phyloP scores from a whole-genome alignment of 2,113 vertebrate genomes.

The Pontoporia blainvillei region DNA sequence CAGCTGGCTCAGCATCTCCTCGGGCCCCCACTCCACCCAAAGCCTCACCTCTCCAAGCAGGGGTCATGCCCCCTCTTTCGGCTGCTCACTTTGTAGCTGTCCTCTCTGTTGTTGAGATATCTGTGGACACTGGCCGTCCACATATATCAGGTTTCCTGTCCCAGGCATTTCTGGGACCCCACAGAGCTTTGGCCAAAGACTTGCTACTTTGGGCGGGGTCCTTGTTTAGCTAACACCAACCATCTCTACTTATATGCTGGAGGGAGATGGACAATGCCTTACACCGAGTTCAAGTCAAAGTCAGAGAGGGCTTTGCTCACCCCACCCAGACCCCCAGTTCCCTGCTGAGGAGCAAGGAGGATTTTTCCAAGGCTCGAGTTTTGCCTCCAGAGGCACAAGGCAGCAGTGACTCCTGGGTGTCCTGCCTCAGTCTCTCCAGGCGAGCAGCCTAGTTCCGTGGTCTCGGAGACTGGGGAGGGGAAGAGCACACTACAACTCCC shows the following conservation, averaged over 20 bases:
- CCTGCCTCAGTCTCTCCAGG: neutral
- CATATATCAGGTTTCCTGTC: neutral
- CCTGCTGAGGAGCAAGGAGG: neutral
- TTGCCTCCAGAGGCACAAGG: neutral
- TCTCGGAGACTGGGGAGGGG: neutral
- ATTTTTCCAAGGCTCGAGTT: neutral
- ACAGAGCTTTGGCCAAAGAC: neutral
- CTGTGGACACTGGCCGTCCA: neutral
- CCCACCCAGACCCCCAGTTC: neutral
- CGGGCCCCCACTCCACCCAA: neutral
- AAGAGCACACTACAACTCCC: slow-evolving; percentile 69
- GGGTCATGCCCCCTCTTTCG: neutral
- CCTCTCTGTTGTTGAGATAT: neutral
- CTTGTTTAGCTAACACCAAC: neutral
- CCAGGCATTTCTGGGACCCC: neutral
- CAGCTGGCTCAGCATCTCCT: neutral
- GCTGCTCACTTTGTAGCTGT: neutral
- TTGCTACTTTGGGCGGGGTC: neutral
- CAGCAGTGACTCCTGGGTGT: neutral
- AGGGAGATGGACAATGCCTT: neutral
- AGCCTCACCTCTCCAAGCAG: neutral
- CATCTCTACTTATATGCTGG: neutral
- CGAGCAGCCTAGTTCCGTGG: too few relatives aligned
- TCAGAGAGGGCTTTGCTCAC: neutral
- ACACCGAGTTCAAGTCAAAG: neutral